phyloP scores from a whole-genome alignment of 2,888 invertebrate species.

The Ennomos erosarius region DNA sequence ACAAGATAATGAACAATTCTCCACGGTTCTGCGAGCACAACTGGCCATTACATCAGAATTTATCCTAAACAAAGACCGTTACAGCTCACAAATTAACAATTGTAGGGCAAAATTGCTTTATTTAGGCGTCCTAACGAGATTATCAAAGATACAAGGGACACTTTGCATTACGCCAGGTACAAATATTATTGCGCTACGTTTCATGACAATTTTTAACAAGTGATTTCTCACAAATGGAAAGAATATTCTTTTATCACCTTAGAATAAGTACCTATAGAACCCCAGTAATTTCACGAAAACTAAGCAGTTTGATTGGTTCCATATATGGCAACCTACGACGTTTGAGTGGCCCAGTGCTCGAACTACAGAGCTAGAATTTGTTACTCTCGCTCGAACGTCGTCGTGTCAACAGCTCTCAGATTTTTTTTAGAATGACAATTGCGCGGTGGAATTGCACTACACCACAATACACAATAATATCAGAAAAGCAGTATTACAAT shows the following conservation, averaged over 20 bases:
- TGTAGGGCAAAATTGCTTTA: conserved; percentile 69
- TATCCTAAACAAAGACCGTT: conserved; percentile 70
- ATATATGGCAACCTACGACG: no score
- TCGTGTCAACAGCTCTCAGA: no score
- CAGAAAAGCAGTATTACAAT: no score
- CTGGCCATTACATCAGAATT: conserved; percentile 50
- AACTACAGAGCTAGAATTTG: no score
- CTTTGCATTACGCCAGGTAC: conserved; percentile 29
- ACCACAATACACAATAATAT: no score
- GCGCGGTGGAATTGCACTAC: no score
- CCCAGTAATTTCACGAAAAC: no score
- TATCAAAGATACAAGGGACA: conserved; percentile 49
- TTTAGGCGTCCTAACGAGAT: conserved; percentile 57
- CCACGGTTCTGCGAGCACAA: conserved; percentile 40
- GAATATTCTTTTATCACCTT: not conserved
- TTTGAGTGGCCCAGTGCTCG: no score
- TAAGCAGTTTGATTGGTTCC: no score
- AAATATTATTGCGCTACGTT: conserved; percentile 18
- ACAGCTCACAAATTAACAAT: conserved; percentile 66
- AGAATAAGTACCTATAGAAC: no score
- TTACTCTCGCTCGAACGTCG: no score
- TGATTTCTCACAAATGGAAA: not conserved
- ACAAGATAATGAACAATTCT: conserved; percentile 40
- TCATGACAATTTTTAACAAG: conserved; percentile 5
- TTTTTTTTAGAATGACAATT: no score